Conservation (phyloP, 30 jellyfish, hydroid and myxozoan genomes). For the Cassiopea xamachana region DNA sequence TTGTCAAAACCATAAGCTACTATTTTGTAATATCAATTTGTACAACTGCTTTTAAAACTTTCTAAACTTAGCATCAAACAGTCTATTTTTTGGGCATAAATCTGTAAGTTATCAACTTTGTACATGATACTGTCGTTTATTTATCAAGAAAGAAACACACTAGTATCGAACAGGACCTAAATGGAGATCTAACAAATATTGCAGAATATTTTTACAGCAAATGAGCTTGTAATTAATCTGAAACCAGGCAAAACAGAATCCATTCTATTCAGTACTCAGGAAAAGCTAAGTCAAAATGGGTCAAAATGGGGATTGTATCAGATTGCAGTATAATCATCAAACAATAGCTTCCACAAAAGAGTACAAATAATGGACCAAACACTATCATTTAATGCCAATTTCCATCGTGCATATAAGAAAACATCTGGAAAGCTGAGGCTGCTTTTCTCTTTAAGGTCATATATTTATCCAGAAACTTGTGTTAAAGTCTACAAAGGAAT, state of each 20-base stretch:
- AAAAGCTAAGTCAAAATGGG: background rate
- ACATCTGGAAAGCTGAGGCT: slow-evolving; percentile 55
- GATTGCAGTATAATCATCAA: slow-evolving; percentile 29
- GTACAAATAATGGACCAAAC: slow-evolving; percentile 50
- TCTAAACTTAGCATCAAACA: no score
- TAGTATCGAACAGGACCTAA: background rate
- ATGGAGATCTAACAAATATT: background rate
- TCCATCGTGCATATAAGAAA: slow-evolving; percentile 40
- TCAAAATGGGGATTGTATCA: background rate
- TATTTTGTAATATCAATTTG: no score
- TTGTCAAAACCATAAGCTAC: no score
- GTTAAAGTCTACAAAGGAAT: background rate
- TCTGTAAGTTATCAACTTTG: slow-evolving; percentile 22
- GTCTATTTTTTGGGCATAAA: background rate
- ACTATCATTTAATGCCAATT: slow-evolving; percentile 42
- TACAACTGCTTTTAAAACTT: no score
- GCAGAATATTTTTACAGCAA: background rate
- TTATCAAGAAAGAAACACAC: slow-evolving; percentile 5
- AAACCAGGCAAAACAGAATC: background rate
- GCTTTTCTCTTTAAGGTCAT: slow-evolving; percentile 15
- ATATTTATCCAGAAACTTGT: background rate
- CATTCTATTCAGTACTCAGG: background rate
- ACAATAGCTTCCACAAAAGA: slow-evolving; percentile 28
- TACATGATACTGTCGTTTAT: background rate
- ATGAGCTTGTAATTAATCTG: background rate